Percentiles rank a stretch among this genome's conserved stretches.
Conservation (phyloP, 2,888 invertebrate genomes). For the Temnothorax rugatulus region DNA sequence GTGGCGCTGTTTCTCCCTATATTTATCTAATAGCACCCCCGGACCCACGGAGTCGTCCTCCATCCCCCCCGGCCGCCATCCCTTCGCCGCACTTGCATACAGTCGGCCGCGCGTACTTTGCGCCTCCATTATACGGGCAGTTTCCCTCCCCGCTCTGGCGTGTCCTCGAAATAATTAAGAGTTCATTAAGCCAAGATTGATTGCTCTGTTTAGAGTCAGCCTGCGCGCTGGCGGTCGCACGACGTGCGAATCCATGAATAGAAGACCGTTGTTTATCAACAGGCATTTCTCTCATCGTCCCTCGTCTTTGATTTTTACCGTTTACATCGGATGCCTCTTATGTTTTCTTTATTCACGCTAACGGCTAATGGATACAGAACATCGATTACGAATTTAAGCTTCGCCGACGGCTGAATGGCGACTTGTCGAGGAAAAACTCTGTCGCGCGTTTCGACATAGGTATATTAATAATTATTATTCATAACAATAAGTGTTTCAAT, state of each 20-base stretch:
- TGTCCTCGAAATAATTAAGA: slow-evolving; percentile 86
- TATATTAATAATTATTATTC: background rate
- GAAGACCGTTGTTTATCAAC: slow-evolving; percentile 81
- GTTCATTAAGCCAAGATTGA: slow-evolving; percentile 86
- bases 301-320: slow-evolving; percentile 43
- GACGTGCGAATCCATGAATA: slow-evolving; percentile 80
- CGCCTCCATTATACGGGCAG: slow-evolving; percentile 85
- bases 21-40: slow-evolving; percentile 83
- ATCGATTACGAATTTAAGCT: slow-evolving; percentile 70
- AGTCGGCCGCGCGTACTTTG: slow-evolving; percentile 82
- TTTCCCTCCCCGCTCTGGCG: slow-evolving; percentile 79
- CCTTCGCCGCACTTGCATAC: slow-evolving; percentile 71
- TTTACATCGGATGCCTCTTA: background rate
- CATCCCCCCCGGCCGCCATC: slow-evolving; percentile 52
- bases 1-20: slow-evolving; percentile 81
- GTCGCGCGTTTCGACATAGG: slow-evolving; percentile 25
- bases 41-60: slow-evolving; percentile 73
- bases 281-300: slow-evolving; percentile 61
- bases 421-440: slow-evolving; percentile 64
- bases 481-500: background rate
- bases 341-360: slow-evolving; percentile 58
- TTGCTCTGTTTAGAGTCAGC: slow-evolving; percentile 82
- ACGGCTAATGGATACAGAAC: slow-evolving; percentile 71
- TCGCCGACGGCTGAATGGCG: slow-evolving; percentile 51
- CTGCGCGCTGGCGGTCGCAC: slow-evolving; percentile 58